Evolutionary conservation across 1,140 invertebrate genomes (phyloP), one percentile per base, ranked within the genome.

Genomic region (Neoseiulus cucumeris): DNA sequence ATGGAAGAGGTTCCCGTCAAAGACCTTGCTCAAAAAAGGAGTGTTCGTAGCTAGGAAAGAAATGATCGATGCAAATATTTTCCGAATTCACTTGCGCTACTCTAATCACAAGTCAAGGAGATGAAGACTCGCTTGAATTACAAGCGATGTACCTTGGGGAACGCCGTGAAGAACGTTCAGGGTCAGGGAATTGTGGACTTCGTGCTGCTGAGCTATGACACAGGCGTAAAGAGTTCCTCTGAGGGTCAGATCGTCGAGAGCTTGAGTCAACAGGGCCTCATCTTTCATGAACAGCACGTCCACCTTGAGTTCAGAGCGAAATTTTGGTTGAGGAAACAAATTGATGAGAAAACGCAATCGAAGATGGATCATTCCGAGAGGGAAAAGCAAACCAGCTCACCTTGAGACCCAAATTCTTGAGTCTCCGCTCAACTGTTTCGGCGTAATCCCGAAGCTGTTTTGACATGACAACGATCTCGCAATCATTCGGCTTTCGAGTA

Each of bases 281-380:
- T 89, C 87, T 74, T 92, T 91, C 0, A 89, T 87, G 74, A 91
- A 91, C 18, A 93, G 76, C 0, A 93, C 75, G 74, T 92, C 87
- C 4, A 91, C 88, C 7, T 84, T 83, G 41, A 70, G 33, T 39
- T 39, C 4, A 39, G 33, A 39, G 9, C 33, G 33, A 39, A 9
- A 39, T 39, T n/a, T n/a, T n/a, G n/a, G n/a, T n/a, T n/a, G n/a
- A n/a, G n/a, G n/a, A n/a, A n/a, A n/a, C n/a, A n/a, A n/a, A n/a
- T n/a, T n/a, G n/a, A n/a, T n/a, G n/a, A n/a, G n/a, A n/a, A n/a
- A n/a, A n/a, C n/a, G n/a, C n/a, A n/a, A n/a, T n/a, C n/a, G n/a
- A n/a, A n/a, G n/a, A n/a, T n/a, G n/a, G n/a, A n/a, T n/a, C n/a
- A n/a, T n/a, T n/a, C n/a, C n/a, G n/a, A n/a, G n/a, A n/a, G n/a